Percentiles rank a stretch among this genome's conserved stretches.
Conservation (phyloP, 30 jellyfish, hydroid and myxozoan genomes). For the Rhopilema esculentum region DNA sequence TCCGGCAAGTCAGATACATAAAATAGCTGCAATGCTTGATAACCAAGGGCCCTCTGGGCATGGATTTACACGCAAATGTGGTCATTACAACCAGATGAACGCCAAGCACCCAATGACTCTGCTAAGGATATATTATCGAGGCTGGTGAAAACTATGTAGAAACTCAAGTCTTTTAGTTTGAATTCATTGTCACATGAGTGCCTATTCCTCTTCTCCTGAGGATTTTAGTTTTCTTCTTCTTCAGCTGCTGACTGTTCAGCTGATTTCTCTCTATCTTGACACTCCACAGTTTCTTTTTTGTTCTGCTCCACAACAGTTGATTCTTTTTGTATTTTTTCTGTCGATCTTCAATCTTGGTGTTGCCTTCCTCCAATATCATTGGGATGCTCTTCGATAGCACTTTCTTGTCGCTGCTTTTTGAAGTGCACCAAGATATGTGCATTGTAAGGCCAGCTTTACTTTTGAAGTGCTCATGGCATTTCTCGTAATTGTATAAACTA, state of each 20-base stretch:
- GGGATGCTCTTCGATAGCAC: constrained; percentile 40
- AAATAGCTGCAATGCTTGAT: too few relatives aligned
- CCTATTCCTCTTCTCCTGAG: constrained; percentile 49
- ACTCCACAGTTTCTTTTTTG: constrained; percentile 49
- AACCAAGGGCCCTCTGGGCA: too few relatives aligned
- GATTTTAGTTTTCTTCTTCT: constrained; percentile 39
- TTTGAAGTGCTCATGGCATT: constrained; percentile 38
- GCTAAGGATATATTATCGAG: too few relatives aligned
- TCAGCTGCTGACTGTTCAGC: constrained; percentile 45
- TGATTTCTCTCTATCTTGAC: constrained; percentile 37
- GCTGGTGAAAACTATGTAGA: too few relatives aligned
- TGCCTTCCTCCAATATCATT: constrained; percentile 22
- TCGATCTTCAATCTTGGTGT: constrained; percentile 47
- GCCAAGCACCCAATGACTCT: too few relatives aligned
- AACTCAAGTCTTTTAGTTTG: constrained; percentile 22
- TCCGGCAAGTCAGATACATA: too few relatives aligned
- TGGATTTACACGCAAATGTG: too few relatives aligned
- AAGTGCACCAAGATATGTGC: constrained; percentile 56
- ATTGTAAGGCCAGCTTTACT: constrained; percentile 36
- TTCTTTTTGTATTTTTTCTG: constrained; percentile 34
- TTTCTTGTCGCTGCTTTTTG: constrained; percentile 37
- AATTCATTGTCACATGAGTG: constrained; percentile 39
- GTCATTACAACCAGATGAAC: too few relatives aligned
- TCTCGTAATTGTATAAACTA: constrained; percentile 30
- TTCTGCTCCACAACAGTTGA: constrained; percentile 55